Base-by-base conservation (phyloP, 2,797 vertebrate species). In the Miichthys miiuy region DNA sequence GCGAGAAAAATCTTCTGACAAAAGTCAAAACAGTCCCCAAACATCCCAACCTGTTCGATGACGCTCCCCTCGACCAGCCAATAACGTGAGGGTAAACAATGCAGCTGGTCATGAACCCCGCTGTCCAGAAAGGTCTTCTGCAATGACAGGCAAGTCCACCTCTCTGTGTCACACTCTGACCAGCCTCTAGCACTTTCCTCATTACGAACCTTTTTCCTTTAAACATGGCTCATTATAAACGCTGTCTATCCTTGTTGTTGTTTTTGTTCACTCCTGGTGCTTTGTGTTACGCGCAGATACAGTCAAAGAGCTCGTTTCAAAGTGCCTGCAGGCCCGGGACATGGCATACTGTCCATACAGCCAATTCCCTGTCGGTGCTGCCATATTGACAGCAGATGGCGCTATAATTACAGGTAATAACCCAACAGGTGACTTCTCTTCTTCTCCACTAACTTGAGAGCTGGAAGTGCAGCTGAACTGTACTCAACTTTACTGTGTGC, bases 331-430 rank as follows among this genome's bases (percentile, higher is more conserved):
- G 89, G 95, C 94, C 55, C 91, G 91, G 55, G 87, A 93, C 61
- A 87, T 87, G 86, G 94, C 94, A 1, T 95, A 96, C 85, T 95
- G 95, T 63, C 95, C 95, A 0, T 95, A 96, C 87, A 96, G 95
- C 82, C 73, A 30, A 0, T 96, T 96, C 70, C n/a, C 93, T 3
- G 95, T 96, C 62, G 94, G 95, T 48, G 95, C 95, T 0, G 95
- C 95, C 17, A 25, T 96, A 18, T 46, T 95, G 62, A 95, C 95
- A 54, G 87, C 88, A 93, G 94, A 87, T 76, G 95, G 94, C 68
- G 87, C 91, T 48, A 93, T 95, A 87, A 83, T 96, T 60, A 95
- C 95, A 92, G 96, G 95, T 96, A 86, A n/a, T n/a, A n/a, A n/a
- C n/a, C n/a, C n/a, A n/a, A 20, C 23, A 52, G 10, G 54, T n/a